Evolutionary conservation across 2,888 invertebrate species (phyloP).

Genomic region (Ectropis crepuscularia): DNA sequence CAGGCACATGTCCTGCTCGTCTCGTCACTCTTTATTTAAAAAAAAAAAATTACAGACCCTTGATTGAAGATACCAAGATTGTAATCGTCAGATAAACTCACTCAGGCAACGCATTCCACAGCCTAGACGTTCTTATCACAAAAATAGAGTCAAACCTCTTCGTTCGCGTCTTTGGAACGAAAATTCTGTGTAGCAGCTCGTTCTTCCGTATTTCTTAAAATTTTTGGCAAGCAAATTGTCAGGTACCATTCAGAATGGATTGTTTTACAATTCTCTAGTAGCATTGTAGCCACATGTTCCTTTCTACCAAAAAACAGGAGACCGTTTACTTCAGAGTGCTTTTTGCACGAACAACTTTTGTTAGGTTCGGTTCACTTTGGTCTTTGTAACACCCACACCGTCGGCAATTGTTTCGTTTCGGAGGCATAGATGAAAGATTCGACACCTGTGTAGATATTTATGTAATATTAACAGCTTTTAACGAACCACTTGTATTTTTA

Average conservation of each 20-base stretch:
- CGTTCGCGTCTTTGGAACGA: not conserved
- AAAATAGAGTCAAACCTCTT: no score
- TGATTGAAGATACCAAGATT: no score
- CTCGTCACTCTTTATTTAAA: no score
- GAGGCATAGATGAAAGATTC: not conserved
- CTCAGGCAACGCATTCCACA: no score
- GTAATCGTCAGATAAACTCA: no score
- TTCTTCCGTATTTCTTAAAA: not conserved
- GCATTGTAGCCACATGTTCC: not conserved
- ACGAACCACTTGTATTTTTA: no score
- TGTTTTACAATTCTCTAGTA: not conserved
- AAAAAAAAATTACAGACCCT: no score
- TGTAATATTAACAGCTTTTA: no score
- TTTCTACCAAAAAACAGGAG: not conserved
- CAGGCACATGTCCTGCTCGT: no score
- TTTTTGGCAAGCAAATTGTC: not conserved
- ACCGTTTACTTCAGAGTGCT: not conserved
- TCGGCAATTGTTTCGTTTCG: constrained; percentile 1
- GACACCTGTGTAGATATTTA: constrained; percentile 2
- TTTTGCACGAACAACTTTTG: not conserved
- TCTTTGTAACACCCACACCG: not conserved
- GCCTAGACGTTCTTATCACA: no score
- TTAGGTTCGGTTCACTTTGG: not conserved
- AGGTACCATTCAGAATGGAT: not conserved
- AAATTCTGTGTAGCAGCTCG: not conserved